Evolutionary conservation across 2,888 invertebrate genomes (phyloP).

Genomic region (Catotricha subobsoleta): DNA sequence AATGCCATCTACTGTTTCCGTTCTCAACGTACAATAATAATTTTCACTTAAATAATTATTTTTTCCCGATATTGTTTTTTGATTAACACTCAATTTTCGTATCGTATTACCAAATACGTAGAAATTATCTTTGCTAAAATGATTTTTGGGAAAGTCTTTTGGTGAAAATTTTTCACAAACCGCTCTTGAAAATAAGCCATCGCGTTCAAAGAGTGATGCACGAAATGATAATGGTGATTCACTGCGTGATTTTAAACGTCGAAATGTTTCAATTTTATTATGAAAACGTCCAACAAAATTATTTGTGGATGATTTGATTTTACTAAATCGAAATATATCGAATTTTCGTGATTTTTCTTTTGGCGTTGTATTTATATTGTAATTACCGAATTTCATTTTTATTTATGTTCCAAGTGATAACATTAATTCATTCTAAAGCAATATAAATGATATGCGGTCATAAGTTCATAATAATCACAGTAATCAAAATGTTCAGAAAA

Average conservation of each 20-base stretch:
- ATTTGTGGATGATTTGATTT: conserved; percentile 24
- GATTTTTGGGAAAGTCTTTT: conserved; percentile 20
- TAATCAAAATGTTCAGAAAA: too few relatives aligned
- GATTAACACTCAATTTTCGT: conserved; percentile 5
- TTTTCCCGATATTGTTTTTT: conserved; percentile 6
- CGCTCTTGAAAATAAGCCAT: conserved; percentile 3
- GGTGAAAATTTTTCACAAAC: conserved; percentile 13
- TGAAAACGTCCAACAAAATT: conserved; percentile 24
- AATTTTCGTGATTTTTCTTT: conserved; percentile 17
- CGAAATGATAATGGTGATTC: conserved; percentile 27
- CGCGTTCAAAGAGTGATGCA: conserved; percentile 23
- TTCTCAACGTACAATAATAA: conserved; percentile 2
- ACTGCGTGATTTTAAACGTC: conserved; percentile 13
- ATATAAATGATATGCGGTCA: too few relatives aligned
- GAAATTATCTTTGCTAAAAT: conserved; percentile 5
- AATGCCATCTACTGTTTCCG: neutral
- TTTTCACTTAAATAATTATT: conserved; percentile 4
- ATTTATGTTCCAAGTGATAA: too few relatives aligned
- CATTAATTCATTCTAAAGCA: too few relatives aligned
- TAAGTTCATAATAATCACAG: too few relatives aligned
- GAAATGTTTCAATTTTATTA: conserved; percentile 17
- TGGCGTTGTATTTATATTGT: conserved; percentile 25
- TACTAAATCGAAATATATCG: conserved; percentile 18
- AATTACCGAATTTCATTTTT: conserved; percentile 27
- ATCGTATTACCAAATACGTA: conserved; percentile 6